Base-by-base conservation (phyloP, 2,888 invertebrate genomes). In the Caenorhabditis sulstoni region DNA sequence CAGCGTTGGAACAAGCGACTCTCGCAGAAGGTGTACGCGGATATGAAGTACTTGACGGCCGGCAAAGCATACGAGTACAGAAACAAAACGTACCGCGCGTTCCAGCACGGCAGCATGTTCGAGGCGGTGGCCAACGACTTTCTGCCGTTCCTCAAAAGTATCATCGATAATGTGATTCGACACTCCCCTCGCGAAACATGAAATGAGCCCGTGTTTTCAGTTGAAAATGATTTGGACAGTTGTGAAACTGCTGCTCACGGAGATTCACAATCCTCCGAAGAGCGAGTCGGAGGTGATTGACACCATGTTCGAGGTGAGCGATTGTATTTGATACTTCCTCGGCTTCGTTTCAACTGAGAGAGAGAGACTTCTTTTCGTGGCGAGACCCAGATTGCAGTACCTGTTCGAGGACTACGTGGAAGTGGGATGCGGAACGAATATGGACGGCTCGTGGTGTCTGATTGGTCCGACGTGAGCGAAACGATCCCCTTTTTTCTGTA, bases 1-100 rank as follows among this genome's bases (percentile, higher is more conserved):
- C 29, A 49, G 49, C 18, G 49, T 22, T 49, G 49, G 49, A 49
- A 49, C 22, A 49, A 49, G 22, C 20, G 49, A 49, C 22, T 49
- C 11, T 49, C 49, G 22, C 49, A 49, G 49, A 1, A 22, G 49
- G 20, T 20, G 3, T 49, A 49, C 12, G 22, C 22, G 12, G 22
- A 49, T 2, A 49, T 49, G 49, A 12, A 4, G 1, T 3, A 1
- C 11, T 47, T n/a, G 16, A 22, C 1, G 12, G 20, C 5, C 4
- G 12, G 20, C 12, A 5, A 4, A 8, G 22, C 5, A 5, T 18
- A 1, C 9, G 2, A 8, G 20, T 20, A 49, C 49, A 5, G 22
- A 1, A 49, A 49, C 49, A 49, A 22, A 11, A 49, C 49, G 22
- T 49, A 49, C 20, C 49, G 49, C 1, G 49, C 49, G 18, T 49